Base-by-base conservation (phyloP, 2,113 vertebrate genomes). In the Corvus moneduloides region DNA sequence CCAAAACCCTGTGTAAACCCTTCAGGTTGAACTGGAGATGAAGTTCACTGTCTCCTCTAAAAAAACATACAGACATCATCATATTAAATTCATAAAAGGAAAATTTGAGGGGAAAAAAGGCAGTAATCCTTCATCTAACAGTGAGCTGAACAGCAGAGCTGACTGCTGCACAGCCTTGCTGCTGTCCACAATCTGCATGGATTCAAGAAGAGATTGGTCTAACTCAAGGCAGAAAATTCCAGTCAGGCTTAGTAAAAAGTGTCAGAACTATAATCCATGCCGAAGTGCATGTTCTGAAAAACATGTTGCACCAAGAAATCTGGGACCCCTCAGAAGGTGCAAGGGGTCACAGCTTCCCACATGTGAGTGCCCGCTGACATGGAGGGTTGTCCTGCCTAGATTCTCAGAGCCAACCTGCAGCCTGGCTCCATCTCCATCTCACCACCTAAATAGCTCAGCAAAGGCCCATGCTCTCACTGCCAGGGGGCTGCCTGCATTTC, bases 291-390 rank as follows among this genome's bases (percentile, higher is more conserved):
- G 26, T 35, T 28, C 58, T 59, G 71, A 48, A 77, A 84, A 77
- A 33, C 18, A 24, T 4, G 8, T 17, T 52, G n/a, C 19, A 66
- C 52, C 48, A 48, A 61, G 72, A 73, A 35, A 49, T 14, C n/a
- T 30, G 41, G n/a, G 7, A 14, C 16, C 13, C 18, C 52, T 39
- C 46, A 58, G 71, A 12, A 74, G 76, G 33, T 7, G 26, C 10
- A 7, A n/a, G 44, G 4, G 37, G 73, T 28, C 69, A 10, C 3
- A n/a, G 71, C 24, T 32, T 6, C 55, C 30, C 3, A 1, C 16
- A 3, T 10, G 20, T 5, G 33, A 39, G 64, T 16, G 24, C 48
- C 32, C 4, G 1, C 61, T 9, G 26, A 13, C 72, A 17, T 0
- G 5, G 54, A 16, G 26, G 13, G 33, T 1, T 43, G n/a, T 20